Evolutionary conservation across 2,113 vertebrate species (phyloP).

Genomic region (Columba janthina): DNA sequence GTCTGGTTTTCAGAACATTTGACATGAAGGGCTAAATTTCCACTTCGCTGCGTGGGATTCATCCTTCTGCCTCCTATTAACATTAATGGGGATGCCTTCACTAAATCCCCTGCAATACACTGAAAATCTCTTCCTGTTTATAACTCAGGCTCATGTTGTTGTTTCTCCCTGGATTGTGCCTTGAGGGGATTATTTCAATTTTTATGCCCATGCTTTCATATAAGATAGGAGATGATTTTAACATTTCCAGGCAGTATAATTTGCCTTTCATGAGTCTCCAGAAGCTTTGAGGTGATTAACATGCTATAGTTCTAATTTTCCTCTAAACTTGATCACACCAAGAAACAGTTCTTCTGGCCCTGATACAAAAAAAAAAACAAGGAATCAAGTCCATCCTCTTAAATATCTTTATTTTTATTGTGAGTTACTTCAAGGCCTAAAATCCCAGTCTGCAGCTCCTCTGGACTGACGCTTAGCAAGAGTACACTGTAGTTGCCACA

Average conservation of each 20-base stretch:
- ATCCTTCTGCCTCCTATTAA: neutral
- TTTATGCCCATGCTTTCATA: neutral
- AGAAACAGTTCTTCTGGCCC: neutral
- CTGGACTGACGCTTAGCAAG: neutral
- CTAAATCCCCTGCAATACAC: slow-evolving; percentile 16
- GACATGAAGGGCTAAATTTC: neutral
- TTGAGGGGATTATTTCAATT: slow-evolving; percentile 47
- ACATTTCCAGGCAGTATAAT: slow-evolving; percentile 15
- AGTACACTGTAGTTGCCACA: neutral
- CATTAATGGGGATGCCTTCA: slow-evolving; percentile 13
- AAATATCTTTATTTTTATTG: neutral
- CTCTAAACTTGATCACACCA: neutral
- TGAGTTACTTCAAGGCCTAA: neutral
- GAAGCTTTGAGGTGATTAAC: slow-evolving; percentile 11
- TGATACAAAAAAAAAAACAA: neutral
- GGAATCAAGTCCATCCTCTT: neutral
- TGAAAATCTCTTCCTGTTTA: slow-evolving; percentile 44
- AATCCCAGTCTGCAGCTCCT: neutral
- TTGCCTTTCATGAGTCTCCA: neutral
- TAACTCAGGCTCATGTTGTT: neutral
- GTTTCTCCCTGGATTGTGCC: neutral
- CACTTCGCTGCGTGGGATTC: neutral
- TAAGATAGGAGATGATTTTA: neutral
- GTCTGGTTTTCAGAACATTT: neutral
- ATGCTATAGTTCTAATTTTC: neutral